phyloP scores from a whole-genome alignment of 2,888 invertebrate genomes.

The Agapostemon virescens region DNA sequence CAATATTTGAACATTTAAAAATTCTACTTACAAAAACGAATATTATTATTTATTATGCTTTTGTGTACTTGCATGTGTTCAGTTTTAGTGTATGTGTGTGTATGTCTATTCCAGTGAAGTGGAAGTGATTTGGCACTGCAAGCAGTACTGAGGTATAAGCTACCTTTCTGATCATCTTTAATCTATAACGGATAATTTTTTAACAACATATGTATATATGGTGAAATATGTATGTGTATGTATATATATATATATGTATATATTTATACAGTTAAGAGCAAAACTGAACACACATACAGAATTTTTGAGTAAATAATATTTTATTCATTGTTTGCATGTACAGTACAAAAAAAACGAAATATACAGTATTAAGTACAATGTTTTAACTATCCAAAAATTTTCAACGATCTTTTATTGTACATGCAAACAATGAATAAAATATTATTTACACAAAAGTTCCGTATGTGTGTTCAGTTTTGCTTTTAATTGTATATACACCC shows the following conservation, averaged over 20 bases:
- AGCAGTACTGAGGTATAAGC: slow-evolving; percentile 56
- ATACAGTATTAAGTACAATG: too few relatives aligned
- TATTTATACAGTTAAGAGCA: too few relatives aligned
- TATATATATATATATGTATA: slow-evolving; percentile 8
- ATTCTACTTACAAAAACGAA: not conserved
- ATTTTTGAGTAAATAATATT: too few relatives aligned
- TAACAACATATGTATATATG: slow-evolving; percentile 27
- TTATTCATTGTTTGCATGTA: too few relatives aligned
- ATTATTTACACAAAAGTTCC: too few relatives aligned
- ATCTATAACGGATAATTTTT: slow-evolving; percentile 79
- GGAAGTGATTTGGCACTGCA: slow-evolving; percentile 75
- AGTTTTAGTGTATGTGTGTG: slow-evolving; percentile 52
- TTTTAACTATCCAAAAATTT: too few relatives aligned
- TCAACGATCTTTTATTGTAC: too few relatives aligned
- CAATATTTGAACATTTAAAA: not conserved
- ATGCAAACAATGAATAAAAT: too few relatives aligned
- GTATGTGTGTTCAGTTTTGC: too few relatives aligned
- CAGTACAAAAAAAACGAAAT: too few relatives aligned
- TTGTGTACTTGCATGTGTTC: slow-evolving; percentile 58
- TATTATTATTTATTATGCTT: slow-evolving; percentile 24
- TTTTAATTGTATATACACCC: too few relatives aligned
- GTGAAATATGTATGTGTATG: slow-evolving; percentile 10
- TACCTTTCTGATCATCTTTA: slow-evolving; percentile 70
- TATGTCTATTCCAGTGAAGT: slow-evolving; percentile 71
- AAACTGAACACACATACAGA: too few relatives aligned